These are phyloP conservation scores for Gorsachius goisagi DNA, from an alignment of 2,113 vertebrate species.

Conservation along the genomic window DNA sequence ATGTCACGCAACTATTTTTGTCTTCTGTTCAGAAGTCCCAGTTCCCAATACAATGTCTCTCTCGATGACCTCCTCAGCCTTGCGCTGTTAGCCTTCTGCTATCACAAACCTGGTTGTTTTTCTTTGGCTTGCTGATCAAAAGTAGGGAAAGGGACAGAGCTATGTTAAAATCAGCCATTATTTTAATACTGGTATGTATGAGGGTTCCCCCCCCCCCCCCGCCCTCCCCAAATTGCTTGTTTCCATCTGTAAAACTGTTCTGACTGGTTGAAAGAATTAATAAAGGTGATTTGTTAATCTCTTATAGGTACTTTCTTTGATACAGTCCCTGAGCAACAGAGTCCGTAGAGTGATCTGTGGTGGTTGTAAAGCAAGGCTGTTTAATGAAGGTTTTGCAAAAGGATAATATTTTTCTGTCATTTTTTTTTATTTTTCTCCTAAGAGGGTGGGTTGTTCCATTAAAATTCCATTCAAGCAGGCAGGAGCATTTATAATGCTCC, in stretches of 20 bases:
- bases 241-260: background rate
- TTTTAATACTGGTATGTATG: background rate
- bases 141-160: background rate
- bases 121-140: background rate
- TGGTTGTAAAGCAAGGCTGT: background rate
- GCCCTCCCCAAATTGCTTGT: background rate
- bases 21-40: background rate
- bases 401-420: slow-evolving; percentile 32
- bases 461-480: slow-evolving; percentile 62
- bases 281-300: background rate
- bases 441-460: slow-evolving; percentile 42
- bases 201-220: background rate
- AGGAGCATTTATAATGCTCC: slow-evolving; percentile 52
- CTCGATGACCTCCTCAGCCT: background rate
- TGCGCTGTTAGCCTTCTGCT: background rate
- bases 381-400: slow-evolving; percentile 7
- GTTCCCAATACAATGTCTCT: background rate
- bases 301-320: background rate
- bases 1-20: background rate
- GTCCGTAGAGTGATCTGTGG: background rate
- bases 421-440: background rate
- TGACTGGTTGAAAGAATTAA: background rate
- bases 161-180: background rate
- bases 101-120: background rate
- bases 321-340: background rate